Percentiles rank a stretch among this genome's conserved stretches.
These are phyloP conservation scores for Poecilia gillii DNA, from an alignment of 2,797 vertebrate genomes.

Conservation along the genomic window DNA sequence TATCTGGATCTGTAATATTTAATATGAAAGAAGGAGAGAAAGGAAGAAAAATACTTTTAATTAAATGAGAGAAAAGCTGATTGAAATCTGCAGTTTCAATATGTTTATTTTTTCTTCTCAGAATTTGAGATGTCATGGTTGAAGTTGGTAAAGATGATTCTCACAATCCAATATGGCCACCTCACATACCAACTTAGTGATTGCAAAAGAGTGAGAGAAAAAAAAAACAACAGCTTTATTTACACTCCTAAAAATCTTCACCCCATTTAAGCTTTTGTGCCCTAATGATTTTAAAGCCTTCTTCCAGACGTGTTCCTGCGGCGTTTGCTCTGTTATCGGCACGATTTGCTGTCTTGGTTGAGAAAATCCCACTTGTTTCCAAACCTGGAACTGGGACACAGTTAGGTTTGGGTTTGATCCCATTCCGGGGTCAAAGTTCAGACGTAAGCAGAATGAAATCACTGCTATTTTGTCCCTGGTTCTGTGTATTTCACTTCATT, in stretches of 20 bases:
- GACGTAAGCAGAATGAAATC: background rate
- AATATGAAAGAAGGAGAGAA: background rate
- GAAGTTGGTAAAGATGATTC: background rate
- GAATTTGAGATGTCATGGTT: background rate
- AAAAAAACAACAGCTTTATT: background rate
- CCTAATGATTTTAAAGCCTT: background rate
- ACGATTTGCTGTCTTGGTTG: background rate
- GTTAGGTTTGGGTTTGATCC: background rate
- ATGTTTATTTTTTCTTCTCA: background rate
- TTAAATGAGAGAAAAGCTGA: background rate
- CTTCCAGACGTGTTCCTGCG: background rate
- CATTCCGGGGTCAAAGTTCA: background rate
- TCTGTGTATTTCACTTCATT: background rate
- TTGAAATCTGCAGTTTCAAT: background rate
- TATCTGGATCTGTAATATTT: background rate
- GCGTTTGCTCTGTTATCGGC: background rate
- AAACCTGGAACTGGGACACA: background rate
- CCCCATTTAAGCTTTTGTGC: background rate
- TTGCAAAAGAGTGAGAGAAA: background rate
- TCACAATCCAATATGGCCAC: background rate
- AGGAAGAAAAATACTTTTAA: background rate
- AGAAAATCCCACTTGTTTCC: background rate
- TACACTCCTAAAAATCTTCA: background rate
- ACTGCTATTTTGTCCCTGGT: background rate
- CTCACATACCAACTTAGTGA: background rate